Evolutionary conservation across 1,140 invertebrate genomes (phyloP).

Genomic region (Lordiphosa collinella): DNA sequence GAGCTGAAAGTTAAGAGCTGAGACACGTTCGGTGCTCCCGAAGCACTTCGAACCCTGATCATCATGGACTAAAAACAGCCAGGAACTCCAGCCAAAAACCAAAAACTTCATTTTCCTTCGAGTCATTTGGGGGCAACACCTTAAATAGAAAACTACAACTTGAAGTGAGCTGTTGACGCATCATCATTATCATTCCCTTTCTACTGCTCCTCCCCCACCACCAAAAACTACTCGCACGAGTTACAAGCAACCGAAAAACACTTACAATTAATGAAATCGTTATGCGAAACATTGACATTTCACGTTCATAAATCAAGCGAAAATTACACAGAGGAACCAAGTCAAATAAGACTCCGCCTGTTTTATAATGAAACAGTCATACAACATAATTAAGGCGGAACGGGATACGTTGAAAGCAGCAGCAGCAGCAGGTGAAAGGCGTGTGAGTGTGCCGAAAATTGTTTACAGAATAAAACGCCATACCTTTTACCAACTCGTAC

Average conservation of each 20-base stretch:
- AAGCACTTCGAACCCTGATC: too few relatives aligned
- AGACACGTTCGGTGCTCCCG: too few relatives aligned
- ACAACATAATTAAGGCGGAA: conserved; percentile 75
- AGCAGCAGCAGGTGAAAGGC: conserved; percentile 60
- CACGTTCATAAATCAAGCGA: conserved; percentile 73
- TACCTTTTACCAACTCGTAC: conserved; percentile 11
- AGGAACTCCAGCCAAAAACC: neutral
- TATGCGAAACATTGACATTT: conserved; percentile 77
- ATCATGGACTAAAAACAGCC: too few relatives aligned
- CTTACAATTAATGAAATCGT: conserved; percentile 73
- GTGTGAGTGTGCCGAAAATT: conserved; percentile 69
- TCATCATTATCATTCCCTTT: conserved; percentile 33
- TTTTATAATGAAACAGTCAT: conserved; percentile 61
- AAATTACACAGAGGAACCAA: conserved; percentile 53
- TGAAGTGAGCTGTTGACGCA: conserved; percentile 55
- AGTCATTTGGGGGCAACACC: conserved; percentile 8
- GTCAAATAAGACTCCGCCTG: conserved; percentile 17
- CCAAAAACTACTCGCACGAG: conserved; percentile 25
- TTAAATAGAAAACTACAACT: conserved; percentile 16
- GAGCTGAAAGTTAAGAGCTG: too few relatives aligned
- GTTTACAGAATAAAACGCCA: conserved; percentile 14
- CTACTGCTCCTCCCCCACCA: neutral
- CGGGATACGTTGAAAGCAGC: conserved; percentile 35
- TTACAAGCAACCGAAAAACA: conserved; percentile 32
- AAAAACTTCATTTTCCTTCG: neutral